These are phyloP conservation scores for Phalacrocorax carbo DNA, from an alignment of 2,113 vertebrate species.

Conservation along the genomic window DNA sequence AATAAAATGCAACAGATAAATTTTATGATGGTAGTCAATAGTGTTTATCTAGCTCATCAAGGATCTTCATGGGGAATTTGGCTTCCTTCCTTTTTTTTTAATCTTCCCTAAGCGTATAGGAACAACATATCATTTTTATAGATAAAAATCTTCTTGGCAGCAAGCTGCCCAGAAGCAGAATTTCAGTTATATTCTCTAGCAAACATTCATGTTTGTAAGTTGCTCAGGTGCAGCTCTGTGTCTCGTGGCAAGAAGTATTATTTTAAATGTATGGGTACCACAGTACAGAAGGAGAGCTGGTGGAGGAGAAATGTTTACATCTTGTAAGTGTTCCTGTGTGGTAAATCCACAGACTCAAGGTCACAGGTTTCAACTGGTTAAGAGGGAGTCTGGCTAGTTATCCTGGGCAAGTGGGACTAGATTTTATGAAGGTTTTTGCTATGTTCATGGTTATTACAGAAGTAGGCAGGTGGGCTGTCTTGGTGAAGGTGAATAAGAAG, in stretches of 20 bases:
- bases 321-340: neutral
- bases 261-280: neutral
- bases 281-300: neutral
- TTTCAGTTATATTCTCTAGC: neutral
- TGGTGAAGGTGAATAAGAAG: neutral
- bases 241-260: neutral
- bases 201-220: neutral
- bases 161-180: neutral
- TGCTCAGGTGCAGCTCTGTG: neutral
- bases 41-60: neutral
- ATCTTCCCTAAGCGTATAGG: neutral
- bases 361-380: neutral
- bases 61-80: neutral
- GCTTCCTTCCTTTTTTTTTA: neutral
- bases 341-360: neutral
- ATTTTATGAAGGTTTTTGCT: neutral
- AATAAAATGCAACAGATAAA: neutral
- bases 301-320: neutral
- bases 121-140: neutral
- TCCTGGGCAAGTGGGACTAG: neutral
- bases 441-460: accelerated
- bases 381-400: neutral
- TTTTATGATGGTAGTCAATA: neutral
- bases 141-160: neutral
- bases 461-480: neutral